Evolutionary conservation across 2,888 invertebrate genomes (phyloP).

Genomic region (Synanthedon formicaeformis): DNA sequence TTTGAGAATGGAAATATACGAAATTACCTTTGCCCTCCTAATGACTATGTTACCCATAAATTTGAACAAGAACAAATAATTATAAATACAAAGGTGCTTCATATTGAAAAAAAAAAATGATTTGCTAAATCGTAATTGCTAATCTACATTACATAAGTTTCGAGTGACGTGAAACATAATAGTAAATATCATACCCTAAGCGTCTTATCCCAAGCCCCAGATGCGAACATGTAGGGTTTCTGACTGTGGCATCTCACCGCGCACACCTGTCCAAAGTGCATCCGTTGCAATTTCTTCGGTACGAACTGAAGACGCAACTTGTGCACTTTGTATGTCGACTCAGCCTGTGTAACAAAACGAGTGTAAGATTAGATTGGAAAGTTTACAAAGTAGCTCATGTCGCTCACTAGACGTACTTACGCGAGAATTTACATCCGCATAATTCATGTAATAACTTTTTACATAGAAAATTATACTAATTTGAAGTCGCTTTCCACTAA

Average conservation of each 20-base stretch:
- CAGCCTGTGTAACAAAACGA: slow-evolving; percentile 22
- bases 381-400: not conserved
- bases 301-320: slow-evolving; percentile 54
- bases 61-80: no score
- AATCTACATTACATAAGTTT: not conserved
- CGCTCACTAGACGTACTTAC: not conserved
- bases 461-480: no score
- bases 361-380: not conserved
- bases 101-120: no score
- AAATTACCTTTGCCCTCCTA: no score
- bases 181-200: slow-evolving; percentile 49
- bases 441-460: no score
- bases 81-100: no score
- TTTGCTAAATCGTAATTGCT: no score
- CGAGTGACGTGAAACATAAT: not conserved
- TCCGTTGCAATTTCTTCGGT: slow-evolving; percentile 54
- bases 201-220: slow-evolving; percentile 70
- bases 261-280: slow-evolving; percentile 51
- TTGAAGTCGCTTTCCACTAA: no score
- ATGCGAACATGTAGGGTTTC: slow-evolving; percentile 49
- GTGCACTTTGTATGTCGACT: slow-evolving; percentile 49
- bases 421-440: no score
- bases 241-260: slow-evolving; percentile 59
- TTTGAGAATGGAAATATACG: no score
- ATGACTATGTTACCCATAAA: no score